Base-by-base conservation (phyloP, 2,797 vertebrate species). In the Antennarius maculatus region DNA sequence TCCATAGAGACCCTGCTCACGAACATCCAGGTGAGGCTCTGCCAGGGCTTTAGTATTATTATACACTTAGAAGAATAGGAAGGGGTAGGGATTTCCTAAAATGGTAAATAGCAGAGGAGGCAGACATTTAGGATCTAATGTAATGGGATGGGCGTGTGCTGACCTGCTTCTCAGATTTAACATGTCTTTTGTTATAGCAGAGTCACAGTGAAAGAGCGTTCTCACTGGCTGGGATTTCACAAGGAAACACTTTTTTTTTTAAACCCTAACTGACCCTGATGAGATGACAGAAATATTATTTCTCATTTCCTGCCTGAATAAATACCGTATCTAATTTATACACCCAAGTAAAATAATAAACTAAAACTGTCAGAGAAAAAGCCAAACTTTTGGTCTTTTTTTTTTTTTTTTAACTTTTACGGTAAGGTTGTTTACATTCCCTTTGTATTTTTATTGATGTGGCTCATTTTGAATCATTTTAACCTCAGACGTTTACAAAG, bases 1-100 rank as follows among this genome's bases (percentile, higher is more conserved):
- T 99, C 97, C 89, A 99, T 99, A 94, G 97, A 99, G 95, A 98
- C 97, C 56, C 96, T 99, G 80, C 96, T 99, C 90, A 98, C 97
- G 76, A 99, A 99, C 90, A 99, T 99, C 91, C 97, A 99, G 97
- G 97, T 99, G 91, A 90, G 88, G 93, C 89, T 95, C 81, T 92
- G 82, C 79, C 39, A 73, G 77, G 79, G 83, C 77, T 86, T 82
- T 86, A 73, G 84, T 81, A 73, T 83, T 76, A 84, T 89, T 82
- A 74, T 77, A 41, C 74, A 69, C 55, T 13, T 54, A 69, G 78
- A 87, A 89, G 86, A 90, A 87, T 82, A 80, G 79, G 75, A 79
- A 80, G 54, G 53, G 69, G 65, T 61, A 82, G 86, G 85, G 87
- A 86, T 83, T 85, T 85, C 84, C 85, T 84, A 66, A 81, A 86